Evolutionary conservation across 2,888 invertebrate species (phyloP).

Genomic region (Phortica magna): DNA sequence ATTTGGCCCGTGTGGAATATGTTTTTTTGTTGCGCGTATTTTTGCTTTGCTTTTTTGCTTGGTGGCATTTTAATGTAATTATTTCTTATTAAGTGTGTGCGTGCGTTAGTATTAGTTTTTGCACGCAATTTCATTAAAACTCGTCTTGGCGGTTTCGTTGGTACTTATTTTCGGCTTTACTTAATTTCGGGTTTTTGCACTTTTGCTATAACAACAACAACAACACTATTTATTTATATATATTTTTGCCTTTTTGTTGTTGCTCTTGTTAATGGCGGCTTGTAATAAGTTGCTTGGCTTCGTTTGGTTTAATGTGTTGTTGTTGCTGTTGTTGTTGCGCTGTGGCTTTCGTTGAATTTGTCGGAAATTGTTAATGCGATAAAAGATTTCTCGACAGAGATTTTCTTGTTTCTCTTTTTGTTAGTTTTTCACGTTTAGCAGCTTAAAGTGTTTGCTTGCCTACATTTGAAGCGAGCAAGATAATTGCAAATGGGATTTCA

Average conservation of each 20-base stretch:
- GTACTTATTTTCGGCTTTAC: conserved; percentile 19
- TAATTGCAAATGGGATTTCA: neutral
- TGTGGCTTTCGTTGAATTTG: conserved; percentile 49
- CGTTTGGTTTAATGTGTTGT: conserved; percentile 29
- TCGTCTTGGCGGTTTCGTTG: neutral
- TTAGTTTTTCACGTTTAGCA: conserved; percentile 25
- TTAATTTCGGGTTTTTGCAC: conserved; percentile 8
- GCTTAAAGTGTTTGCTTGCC: conserved; percentile 27
- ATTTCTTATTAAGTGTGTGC: conserved; percentile 56
- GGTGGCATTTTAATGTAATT: conserved; percentile 60
- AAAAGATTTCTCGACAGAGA: conserved; percentile 52
- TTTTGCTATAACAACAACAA: neutral
- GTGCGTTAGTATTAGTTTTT: conserved; percentile 50
- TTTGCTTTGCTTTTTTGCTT: conserved; percentile 34
- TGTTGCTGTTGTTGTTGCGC: neutral
- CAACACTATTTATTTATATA: conserved; percentile 1
- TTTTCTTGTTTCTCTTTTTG: conserved; percentile 4
- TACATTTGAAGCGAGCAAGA: neutral
- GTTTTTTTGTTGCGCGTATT: conserved; percentile 45
- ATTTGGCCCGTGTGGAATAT: conserved; percentile 42
- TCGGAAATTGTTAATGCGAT: conserved; percentile 68
- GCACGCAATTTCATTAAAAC: conserved; percentile 68
- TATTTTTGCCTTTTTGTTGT: neutral
- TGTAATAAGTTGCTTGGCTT: conserved; percentile 14
- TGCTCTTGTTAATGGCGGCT: conserved; percentile 2